Evolutionary conservation across 2,113 vertebrate species (phyloP).

Genomic region (Crotalus tigris): DNA sequence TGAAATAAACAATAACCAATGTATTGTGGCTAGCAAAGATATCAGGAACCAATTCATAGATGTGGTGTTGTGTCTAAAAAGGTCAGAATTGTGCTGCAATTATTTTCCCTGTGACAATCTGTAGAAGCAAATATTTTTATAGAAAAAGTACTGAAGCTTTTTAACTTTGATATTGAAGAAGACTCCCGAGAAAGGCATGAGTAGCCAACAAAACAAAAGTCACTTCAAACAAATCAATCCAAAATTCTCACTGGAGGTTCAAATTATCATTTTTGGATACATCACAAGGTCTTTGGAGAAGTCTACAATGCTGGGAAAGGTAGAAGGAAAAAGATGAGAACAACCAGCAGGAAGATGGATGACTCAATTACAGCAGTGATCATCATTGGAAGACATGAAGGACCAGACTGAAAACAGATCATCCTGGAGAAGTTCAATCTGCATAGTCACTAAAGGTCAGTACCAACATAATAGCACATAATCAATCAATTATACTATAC

Average conservation of each 20-base stretch:
- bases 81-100: not conserved
- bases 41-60: not conserved
- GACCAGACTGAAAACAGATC: not conserved
- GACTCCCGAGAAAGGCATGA: not conserved
- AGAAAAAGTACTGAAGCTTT: not conserved
- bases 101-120: not conserved
- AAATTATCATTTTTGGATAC: not conserved
- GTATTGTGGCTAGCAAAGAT: not conserved
- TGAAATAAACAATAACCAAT: not conserved
- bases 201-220: not conserved
- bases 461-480: not conserved
- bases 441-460: not conserved
- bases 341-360: not conserved
- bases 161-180: not conserved
- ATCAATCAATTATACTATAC: not conserved
- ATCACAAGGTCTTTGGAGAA: not conserved
- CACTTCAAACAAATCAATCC: not conserved
- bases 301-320: not conserved
- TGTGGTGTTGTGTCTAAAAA: not conserved
- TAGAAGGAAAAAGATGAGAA: not conserved
- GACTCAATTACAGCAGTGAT: not conserved
- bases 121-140: not conserved
- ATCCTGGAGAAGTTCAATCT: not conserved
- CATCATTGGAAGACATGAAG: not conserved
- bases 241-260: not conserved